Conservation (phyloP, 2,888 invertebrate genomes). For the Biston stratarius region DNA sequence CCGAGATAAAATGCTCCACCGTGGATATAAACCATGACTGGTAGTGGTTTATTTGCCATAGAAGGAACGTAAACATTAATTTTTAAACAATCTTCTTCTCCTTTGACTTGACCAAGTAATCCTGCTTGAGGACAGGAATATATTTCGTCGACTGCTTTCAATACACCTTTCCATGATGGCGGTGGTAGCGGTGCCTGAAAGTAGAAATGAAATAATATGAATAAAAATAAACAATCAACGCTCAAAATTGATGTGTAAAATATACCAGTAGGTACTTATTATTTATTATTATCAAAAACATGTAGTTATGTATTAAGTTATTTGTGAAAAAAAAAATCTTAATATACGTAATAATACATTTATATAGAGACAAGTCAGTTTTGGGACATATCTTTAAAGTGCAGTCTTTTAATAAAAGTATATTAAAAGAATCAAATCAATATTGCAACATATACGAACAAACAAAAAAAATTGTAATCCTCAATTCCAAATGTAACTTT, state of each 20-base stretch:
- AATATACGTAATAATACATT: no score
- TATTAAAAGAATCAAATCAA: no score
- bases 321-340: no score
- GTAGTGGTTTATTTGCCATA: conserved; percentile 54
- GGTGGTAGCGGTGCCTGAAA: conserved; percentile 74
- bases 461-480: no score
- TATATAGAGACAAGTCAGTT: no score
- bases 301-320: no score
- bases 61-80: conserved; percentile 74
- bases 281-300: no score
- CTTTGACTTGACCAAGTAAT: conserved; percentile 54
- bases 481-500: no score
- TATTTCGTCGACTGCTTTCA: conserved; percentile 57
- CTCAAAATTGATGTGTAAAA: background rate
- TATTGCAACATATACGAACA: no score
- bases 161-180: conserved; percentile 73
- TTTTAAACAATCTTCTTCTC: conserved; percentile 75
- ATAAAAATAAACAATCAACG: background rate
- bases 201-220: background rate
- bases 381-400: no score
- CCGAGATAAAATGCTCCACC: conserved; percentile 77
- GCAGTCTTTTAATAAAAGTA: no score
- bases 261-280: no score
- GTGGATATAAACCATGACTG: conserved; percentile 79
- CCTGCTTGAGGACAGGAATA: conserved; percentile 68